Conservation (phyloP, 2,113 vertebrate genomes). For the Amia ocellicauda region DNA sequence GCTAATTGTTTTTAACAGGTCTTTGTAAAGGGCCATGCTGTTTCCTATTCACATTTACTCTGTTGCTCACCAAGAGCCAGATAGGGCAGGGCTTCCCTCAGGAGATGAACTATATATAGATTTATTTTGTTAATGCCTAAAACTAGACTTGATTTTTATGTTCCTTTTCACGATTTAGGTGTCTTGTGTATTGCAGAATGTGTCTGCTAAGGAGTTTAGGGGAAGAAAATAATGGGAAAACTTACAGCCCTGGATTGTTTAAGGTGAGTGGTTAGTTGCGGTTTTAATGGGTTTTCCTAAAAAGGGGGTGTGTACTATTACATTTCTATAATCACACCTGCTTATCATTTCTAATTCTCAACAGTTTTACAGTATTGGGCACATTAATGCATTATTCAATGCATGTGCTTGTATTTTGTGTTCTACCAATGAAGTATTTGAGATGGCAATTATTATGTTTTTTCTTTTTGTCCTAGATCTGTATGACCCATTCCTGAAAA, state of each 20-base stretch:
- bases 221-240: constrained; percentile 24
- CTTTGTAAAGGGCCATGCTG: constrained; percentile 54
- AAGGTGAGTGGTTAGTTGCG: constrained; percentile 44
- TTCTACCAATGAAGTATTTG: no score
- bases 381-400: no score
- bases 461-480: no score
- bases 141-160: constrained; percentile 58
- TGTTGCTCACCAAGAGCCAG: constrained; percentile 28
- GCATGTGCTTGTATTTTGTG: no score
- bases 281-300: constrained; percentile 34
- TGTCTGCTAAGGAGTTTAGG: constrained; percentile 37
- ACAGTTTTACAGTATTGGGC: no score
- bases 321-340: constrained; percentile 28
- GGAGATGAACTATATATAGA: constrained; percentile 44
- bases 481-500: no score
- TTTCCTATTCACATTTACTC: constrained; percentile 51
- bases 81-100: constrained; percentile 9
- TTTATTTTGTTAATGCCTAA: constrained; percentile 42
- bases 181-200: constrained; percentile 54
- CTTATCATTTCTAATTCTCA: constrained; percentile 17
- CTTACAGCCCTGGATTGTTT: constrained; percentile 53
- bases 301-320: constrained; percentile 27
- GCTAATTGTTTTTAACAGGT: constrained; percentile 61
- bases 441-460: no score
- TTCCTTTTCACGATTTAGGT: constrained; percentile 53